Evolutionary conservation across 64 coral and sea anemone species (phyloP), one percentile per base, ranked within the genome.

Genomic region (Montipora efflorescens): DNA sequence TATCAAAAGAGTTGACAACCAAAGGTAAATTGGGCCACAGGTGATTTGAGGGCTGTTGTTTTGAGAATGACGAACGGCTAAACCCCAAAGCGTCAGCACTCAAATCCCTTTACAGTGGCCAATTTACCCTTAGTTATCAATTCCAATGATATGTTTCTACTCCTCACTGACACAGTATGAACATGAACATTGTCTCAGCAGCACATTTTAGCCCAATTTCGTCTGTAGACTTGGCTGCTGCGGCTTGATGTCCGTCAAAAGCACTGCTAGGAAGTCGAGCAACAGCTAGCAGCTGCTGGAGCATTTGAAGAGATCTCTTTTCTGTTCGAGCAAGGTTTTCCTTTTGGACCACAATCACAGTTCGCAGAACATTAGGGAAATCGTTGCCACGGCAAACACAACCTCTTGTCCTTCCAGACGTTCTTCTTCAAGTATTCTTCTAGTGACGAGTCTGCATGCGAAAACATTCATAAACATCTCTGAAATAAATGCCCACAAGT

Each of bases 391-490:
- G 74, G 74, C 74, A 76, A 76, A 46, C 36, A 76, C 74, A 76
- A 48, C 74, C 74, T 76, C 74, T 76, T 76, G 44, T 76, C 74
- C 74, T 76, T 28, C 74, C 74, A 76, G 74, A 76, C 36, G 44
- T 46, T 76, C 74, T 43, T 76, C 74, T 76, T 6, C 25, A 76
- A 76, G 74, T 76, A 43, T 48, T 76, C 43, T 76, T 76, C 8
- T 28, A 46, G 12, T 15, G 74, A 76, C 36, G 45, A 46, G 45
- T 44, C 23, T 46, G 43, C 25, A 8, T 14, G 6, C 74, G 43
- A 76, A 76, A 76, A 15, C 2, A 57, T 57, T 57, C 53, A 57
- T 57, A 57, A 57, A 57, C 53, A 57, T 57, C 5, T 57, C 53
- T 57, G 10, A 57, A 57, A 57, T 57, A 2, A 57, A 57, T 8